A percentile compares a stretch with the other conserved stretches of the same genome.
phyloP scores from a whole-genome alignment of 2,888 invertebrate genomes.

The Rhagium mordax region DNA sequence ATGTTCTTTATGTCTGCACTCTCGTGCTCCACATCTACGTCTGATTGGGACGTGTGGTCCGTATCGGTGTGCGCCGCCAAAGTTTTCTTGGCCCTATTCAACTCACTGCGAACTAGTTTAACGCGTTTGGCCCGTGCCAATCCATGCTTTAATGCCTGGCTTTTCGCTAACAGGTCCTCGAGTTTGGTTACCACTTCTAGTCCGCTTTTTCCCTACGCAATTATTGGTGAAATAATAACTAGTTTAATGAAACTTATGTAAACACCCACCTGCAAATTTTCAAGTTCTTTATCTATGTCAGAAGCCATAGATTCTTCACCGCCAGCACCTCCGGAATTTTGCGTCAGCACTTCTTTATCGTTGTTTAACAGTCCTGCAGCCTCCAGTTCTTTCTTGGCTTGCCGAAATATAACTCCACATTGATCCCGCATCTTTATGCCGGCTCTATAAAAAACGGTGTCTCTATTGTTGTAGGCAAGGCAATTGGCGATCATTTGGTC shows the following conservation, averaged over 20 bases:
- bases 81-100: constrained; percentile 72
- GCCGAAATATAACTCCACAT: constrained; percentile 85
- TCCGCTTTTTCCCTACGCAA: constrained; percentile 63
- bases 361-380: constrained; percentile 73
- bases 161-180: constrained; percentile 76
- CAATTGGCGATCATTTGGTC: constrained; percentile 97
- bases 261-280: constrained; percentile 68
- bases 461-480: constrained; percentile 94
- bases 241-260: no score
- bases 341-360: constrained; percentile 64
- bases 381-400: constrained; percentile 83
- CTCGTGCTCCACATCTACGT: constrained; percentile 55
- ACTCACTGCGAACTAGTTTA: constrained; percentile 74
- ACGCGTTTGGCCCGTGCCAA: constrained; percentile 74
- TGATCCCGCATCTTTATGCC: constrained; percentile 86
- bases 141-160: constrained; percentile 75
- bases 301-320: constrained; percentile 70
- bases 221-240: no score
- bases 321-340: constrained; percentile 44
- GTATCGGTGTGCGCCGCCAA: constrained; percentile 53
- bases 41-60: constrained; percentile 64
- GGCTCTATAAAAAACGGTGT: constrained; percentile 80
- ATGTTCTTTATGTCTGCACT: constrained; percentile 47
- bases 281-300: constrained; percentile 74
- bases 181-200: constrained; percentile 70